phyloP scores from a whole-genome alignment of 2,797 vertebrate species.

The Mormyrops boulengeri region DNA sequence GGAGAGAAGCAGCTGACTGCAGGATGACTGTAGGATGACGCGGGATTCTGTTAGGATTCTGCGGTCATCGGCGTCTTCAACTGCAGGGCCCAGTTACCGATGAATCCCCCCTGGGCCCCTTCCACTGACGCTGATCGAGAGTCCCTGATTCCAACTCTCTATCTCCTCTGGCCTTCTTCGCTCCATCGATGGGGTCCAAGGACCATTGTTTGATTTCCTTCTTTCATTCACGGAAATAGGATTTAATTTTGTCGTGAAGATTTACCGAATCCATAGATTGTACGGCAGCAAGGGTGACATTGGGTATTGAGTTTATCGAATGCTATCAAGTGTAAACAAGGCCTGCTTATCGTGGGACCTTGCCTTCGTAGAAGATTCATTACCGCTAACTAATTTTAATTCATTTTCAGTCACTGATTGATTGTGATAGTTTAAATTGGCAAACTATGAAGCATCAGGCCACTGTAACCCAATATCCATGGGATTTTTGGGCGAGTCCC shows the following conservation, averaged over 20 bases:
- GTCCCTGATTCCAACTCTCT: slow-evolving; percentile 32
- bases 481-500: background rate
- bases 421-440: slow-evolving; percentile 17
- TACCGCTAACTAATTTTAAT: background rate
- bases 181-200: slow-evolving; percentile 42
- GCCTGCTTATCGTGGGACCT: background rate
- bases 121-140: slow-evolving; percentile 39
- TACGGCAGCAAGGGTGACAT: background rate
- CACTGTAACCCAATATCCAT: slow-evolving; percentile 20
- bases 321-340: background rate
- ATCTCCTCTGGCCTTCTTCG: slow-evolving; percentile 33
- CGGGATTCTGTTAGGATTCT: slow-evolving; percentile 12
- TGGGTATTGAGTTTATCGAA: background rate
- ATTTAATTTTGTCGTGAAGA: background rate
- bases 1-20: background rate
- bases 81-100: slow-evolving; percentile 34
- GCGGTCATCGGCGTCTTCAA: background rate
- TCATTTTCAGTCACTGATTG: slow-evolving; percentile 10
- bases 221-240: slow-evolving; percentile 14
- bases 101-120: slow-evolving; percentile 38
- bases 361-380: background rate
- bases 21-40: background rate
- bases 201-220: slow-evolving; percentile 19
- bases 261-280: background rate
- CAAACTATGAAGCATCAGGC: background rate